Evolutionary conservation across 2,113 vertebrate genomes (phyloP).

Genomic region (Onychostoma macrolepis): DNA sequence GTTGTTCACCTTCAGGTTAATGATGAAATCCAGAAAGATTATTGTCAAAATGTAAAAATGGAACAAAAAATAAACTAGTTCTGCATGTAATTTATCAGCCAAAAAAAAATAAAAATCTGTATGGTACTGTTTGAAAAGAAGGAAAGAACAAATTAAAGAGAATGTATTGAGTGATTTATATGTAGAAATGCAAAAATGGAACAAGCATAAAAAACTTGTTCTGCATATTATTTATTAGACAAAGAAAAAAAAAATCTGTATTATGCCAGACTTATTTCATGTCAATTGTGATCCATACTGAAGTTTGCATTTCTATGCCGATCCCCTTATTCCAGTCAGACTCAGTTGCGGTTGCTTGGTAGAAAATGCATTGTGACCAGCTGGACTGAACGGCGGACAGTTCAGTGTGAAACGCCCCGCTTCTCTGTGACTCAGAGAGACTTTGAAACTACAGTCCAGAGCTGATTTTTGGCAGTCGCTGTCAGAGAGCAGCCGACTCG

Average conservation of each 20-base stretch:
- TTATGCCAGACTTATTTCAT: not conserved
- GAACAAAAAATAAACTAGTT: not conserved
- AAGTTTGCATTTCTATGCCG: not conserved
- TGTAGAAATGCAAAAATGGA: not conserved
- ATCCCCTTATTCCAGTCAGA: not conserved
- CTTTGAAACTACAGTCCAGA: not conserved
- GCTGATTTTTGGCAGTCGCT: not conserved
- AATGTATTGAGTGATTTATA: too few relatives aligned
- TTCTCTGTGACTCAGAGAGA: constrained; percentile 10
- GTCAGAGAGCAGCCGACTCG: constrained; percentile 1
- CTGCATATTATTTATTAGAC: not conserved
- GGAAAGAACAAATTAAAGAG: too few relatives aligned
- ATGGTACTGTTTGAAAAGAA: too few relatives aligned
- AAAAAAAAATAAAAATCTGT: too few relatives aligned
- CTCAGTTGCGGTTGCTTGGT: not conserved
- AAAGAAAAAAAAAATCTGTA: not conserved
- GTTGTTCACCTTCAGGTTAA: not conserved
- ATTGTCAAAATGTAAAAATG: not conserved
- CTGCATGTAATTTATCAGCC: too few relatives aligned
- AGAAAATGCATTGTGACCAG: not conserved
- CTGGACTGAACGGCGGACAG: not conserved
- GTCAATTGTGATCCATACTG: not conserved
- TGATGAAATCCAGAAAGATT: not conserved
- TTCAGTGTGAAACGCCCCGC: not conserved
- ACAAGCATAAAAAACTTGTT: not conserved